Percentiles rank a stretch among this genome's conserved stretches.
Evolutionary conservation across 1,140 invertebrate genomes (phyloP).

Genomic region (Nasonia giraulti): DNA sequence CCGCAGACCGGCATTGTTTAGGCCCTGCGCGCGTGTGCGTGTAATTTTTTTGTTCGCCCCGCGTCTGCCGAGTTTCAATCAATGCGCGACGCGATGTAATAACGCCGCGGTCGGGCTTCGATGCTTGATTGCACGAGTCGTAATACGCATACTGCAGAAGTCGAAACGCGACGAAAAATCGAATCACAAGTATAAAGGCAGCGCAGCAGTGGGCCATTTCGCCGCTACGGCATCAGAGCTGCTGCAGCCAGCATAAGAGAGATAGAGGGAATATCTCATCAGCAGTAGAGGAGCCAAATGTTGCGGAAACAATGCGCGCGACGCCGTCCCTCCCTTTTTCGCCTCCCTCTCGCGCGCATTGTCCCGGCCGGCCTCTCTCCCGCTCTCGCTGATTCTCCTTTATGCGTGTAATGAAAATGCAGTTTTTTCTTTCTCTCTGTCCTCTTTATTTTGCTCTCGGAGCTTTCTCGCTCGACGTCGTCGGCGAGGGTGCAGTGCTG

Average conservation of each 20-base stretch:
- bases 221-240: not conserved
- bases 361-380: not conserved
- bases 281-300: conserved; percentile 47
- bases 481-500: not conserved
- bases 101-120: not conserved
- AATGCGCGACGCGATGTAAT: not conserved
- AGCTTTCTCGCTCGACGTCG: not conserved
- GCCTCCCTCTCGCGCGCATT: conserved; percentile 4
- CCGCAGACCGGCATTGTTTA: not conserved
- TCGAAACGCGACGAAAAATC: too few species aligned
- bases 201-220: conserved; percentile 24
- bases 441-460: conserved; percentile 11
- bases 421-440: conserved; percentile 47
- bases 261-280: conserved; percentile 29
- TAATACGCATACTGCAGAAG: too few species aligned
- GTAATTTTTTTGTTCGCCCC: not conserved
- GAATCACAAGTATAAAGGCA: not conserved
- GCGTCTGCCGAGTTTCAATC: not conserved
- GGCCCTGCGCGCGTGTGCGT: too few species aligned
- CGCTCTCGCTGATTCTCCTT: conserved; percentile 33
- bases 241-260: not conserved
- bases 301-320: conserved; percentile 49
- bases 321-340: not conserved
- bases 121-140: not conserved
- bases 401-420: conserved; percentile 50